Evolutionary conservation across 2,797 vertebrate species (phyloP), one percentile per base, ranked within the genome.

Genomic region (Gallirallus australis): DNA sequence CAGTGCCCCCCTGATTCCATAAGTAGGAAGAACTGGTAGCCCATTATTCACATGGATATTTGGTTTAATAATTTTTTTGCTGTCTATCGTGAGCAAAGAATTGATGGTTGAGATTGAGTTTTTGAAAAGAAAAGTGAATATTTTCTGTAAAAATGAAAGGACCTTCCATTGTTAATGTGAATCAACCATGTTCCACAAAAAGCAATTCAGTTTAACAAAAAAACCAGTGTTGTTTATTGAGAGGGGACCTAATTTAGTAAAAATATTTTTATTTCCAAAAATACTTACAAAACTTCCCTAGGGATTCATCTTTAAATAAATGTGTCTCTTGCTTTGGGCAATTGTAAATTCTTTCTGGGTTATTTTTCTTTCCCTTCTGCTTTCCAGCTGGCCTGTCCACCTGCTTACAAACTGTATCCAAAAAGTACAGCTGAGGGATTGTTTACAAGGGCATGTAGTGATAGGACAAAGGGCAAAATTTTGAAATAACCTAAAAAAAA

Each of bases 321-420:
- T 64, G 2, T 27, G 12, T 66, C 8, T 86, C 20, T 81, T 89
- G 39, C n/a, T 80, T 73, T 31, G 11, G 59, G 39, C 52, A 77
- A 68, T 35, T 82, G 42, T 53, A 82, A 85, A 2, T 64, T 65
- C 35, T 79, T 78, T 70, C 15, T 25, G 50, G 28, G 24, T 37
- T 45, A 8, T 9, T 28, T 53, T 56, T 72, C 42, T 72, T 65
- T 28, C 39, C 35, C 42, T 73, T 57, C 56, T 88, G 76, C 18
- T 88, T 90, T 83, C 90, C 88, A 93, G 37, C 80, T 95, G 82
- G 65, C 50, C 57, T 90, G 48, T 64, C 77, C 76, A 95, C 80
- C 88, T 94, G 90, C 53, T 75, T 71, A 16, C 6, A 31, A 24
- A 75, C 91, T 30, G 33, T 56, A 47, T 93, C 82, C 90, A 92